Base-by-base conservation (phyloP, 2,888 invertebrate species). In the Tiphia femorata region DNA sequence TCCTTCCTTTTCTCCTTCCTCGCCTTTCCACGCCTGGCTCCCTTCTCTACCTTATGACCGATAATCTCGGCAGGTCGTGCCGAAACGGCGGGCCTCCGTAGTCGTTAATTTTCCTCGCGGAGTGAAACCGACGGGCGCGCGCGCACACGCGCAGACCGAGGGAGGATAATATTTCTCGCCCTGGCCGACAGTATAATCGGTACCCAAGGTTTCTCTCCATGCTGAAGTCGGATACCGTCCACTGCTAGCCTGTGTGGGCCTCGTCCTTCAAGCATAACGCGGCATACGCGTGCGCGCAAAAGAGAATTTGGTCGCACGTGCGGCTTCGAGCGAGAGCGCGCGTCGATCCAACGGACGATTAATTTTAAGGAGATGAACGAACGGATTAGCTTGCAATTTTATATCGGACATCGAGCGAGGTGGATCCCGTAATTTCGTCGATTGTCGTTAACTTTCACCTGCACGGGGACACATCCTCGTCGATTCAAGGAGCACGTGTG, bases 131-230 rank as follows among this genome's bases (percentile, higher is more conserved):
- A 71, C 62, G 64, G 51, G 49, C 27, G 48, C 37, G 51, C 30
- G n/a, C n/a, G n/a, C n/a, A n/a, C n/a, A n/a, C n/a, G 33, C 55
- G 59, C 54, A 54, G 33, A 59, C 43, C 67, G 56, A 14, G 57
- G 77, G 78, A 78, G 78, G 76, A 79, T 79, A 78, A 78, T 78
- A 78, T 76, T 78, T 79, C 76, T 78, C 76, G 71, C 74, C 75
- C 72, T 64, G 75, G 60, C 60, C 69, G 68, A 73, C 72, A 65
- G 71, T 67, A 70, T 77, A 76, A 77, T 76, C 76, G 74, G 69
- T 73, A 76, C 71, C 73, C 78, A 74, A 78, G 67, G 62, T 61
- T 72, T 65, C 54, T 54, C 52, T 46, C 53, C 37, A 23, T 29
- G 20, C 25, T 25, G 25, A 6, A 25, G 5, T 25, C 25, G 25